Conservation (phyloP, 2,888 invertebrate species). For the Cryptocephalus primarius region DNA sequence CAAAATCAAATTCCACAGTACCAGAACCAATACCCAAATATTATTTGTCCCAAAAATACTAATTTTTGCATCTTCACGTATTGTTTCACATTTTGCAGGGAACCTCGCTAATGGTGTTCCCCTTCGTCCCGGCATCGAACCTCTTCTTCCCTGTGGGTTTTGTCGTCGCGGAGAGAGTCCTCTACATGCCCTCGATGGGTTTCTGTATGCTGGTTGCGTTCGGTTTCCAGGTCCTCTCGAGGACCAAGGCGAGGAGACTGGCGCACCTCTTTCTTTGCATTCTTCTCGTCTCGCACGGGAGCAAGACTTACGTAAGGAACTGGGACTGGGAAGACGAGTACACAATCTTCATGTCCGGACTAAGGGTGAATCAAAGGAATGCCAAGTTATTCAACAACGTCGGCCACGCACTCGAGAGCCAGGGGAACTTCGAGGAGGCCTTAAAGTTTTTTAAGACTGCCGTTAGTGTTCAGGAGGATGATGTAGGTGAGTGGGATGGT, state of each 20-base stretch:
- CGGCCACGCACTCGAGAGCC: constrained; percentile 85
- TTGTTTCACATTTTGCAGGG: constrained; percentile 47
- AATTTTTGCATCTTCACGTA: no score
- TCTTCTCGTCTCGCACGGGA: constrained; percentile 65
- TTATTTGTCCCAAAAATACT: no score
- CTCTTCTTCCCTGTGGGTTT: constrained; percentile 97
- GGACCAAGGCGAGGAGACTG: constrained; percentile 44
- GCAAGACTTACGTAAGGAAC: constrained; percentile 80
- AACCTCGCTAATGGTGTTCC: constrained; percentile 74
- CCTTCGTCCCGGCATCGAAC: constrained; percentile 93
- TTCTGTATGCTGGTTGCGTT: constrained; percentile 87
- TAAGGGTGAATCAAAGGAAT: constrained; percentile 77
- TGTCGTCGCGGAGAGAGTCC: constrained; percentile 88
- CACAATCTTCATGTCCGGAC: constrained; percentile 85
- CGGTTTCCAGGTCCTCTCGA: constrained; percentile 63
- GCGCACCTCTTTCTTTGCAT: constrained; percentile 39
- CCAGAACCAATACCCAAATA: no score
- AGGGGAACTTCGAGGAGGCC: constrained; percentile 61
- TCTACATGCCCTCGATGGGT: constrained; percentile 97
- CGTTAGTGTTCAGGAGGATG: constrained; percentile 86
- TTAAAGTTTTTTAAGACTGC: constrained; percentile 86
- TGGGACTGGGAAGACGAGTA: constrained; percentile 92
- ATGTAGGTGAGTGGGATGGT: constrained; percentile 55
- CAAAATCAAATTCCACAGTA: no score
- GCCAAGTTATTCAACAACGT: constrained; percentile 97